These are phyloP conservation scores for Heliconius ismenius DNA, from an alignment of 2,888 invertebrate genomes.

Conservation along the genomic window DNA sequence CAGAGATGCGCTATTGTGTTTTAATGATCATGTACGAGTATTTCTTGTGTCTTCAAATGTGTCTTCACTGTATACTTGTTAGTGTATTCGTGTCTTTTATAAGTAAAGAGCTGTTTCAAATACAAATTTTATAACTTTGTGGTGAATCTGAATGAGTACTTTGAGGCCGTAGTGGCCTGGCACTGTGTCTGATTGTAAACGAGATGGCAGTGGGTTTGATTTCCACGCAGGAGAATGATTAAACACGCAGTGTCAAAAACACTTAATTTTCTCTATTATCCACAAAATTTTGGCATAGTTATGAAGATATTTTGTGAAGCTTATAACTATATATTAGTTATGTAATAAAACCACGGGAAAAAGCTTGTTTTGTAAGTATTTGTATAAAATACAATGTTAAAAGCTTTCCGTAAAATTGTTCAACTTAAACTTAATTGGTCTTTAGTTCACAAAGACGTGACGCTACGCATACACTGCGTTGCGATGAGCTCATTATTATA, in stretches of 20 bases:
- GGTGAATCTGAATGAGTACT: no score
- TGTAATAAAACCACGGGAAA: background rate
- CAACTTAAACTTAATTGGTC: background rate
- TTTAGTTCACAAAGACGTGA: background rate
- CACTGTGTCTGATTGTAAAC: no score
- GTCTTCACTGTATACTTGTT: background rate
- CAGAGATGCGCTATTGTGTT: background rate
- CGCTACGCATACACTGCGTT: background rate
- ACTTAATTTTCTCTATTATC: no score
- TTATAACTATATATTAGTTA: background rate
- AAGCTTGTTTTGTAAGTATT: background rate
- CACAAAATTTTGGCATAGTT: no score
- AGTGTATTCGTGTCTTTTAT: background rate
- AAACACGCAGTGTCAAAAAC: no score
- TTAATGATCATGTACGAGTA: constrained; percentile 11
- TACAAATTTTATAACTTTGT: no score
- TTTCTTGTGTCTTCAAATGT: background rate
- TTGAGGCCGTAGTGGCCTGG: no score
- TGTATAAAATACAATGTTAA: background rate
- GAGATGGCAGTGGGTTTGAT: no score
- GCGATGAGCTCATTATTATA: background rate
- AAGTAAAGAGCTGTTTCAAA: background rate
- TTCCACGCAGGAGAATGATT: no score
- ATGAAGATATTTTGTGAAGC: background rate
- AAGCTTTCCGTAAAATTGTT: background rate